Base-by-base conservation (phyloP, 2,113 vertebrate species). In the Zosterops pallidus region DNA sequence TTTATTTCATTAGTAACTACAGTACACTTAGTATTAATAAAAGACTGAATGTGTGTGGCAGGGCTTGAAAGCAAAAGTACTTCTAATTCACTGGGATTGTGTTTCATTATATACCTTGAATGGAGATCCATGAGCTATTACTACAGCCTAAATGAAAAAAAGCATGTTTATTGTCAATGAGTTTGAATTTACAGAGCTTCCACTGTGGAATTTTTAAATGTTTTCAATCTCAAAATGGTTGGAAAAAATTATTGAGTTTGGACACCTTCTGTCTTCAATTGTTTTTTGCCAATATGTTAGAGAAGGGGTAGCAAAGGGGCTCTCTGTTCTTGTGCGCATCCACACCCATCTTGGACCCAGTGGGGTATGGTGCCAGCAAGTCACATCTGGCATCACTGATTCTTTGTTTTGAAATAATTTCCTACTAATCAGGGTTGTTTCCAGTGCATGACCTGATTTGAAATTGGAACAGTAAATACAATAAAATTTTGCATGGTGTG, bases 381-480 rank as follows among this genome's bases (percentile, higher is more conserved):
- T 12, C 50, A 65, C 33, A 6, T 18, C 15, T 1, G 4, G 25
- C 12, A n/a, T 42, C 12, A 5, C 12, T 25, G 25, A 53, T 26
- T 62, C 26, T 63, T 70, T 49, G 9, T 17, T 85, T 78, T 63
- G 16, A 52, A 67, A 67, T 28, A 46, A 20, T 9, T 63, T 50
- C 7, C 21, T 71, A 1, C 13, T 41, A 18, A 12, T 22, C 24
- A 16, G 1, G 1, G 3, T 6, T 2, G 0, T 62, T 83, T 22
- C 41, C 24, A 35, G 59, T 14, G 5, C 6, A 7, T 25, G 28
- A 47, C 10, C 15, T 65, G 17, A n/a, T 31, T 31, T 57, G 31
- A 95, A 78, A 59, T 3, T 10, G 42, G 28, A 84, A 19, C 37
- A 49, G 16, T 5, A 86, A 64, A 49, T 62, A 29, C 1, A 9